Evolutionary conservation across 2,888 invertebrate species (phyloP), one percentile per base, ranked within the genome.

Genomic region (Drosophila subsilvestris): DNA sequence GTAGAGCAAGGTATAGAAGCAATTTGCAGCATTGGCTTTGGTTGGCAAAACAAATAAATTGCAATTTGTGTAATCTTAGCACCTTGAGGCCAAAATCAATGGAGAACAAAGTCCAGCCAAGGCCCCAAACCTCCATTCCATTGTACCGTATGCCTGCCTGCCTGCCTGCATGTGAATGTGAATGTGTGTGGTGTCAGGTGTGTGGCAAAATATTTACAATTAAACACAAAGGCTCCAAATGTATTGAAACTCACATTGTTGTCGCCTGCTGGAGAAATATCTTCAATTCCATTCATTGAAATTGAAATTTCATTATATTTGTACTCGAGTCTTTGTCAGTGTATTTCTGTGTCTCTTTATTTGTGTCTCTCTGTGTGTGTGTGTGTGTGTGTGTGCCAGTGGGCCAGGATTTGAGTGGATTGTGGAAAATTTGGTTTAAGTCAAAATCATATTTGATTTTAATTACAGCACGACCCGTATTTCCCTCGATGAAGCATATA

Each of bases 31-130:
- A 82, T 74, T 67, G 73, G 76, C 84, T 84, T 84, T 71, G 84
- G 81, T 78, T 56, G 74, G 71, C 70, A 80, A 80, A 75, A 76
- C 87, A 85, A 85, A 85, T 85, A 85, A 85, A 87, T 85, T 85
- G 85, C 85, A 87, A 85, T 85, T 85, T 87, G 85, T 87, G 86
- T 87, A 87, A 86, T 83, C 87, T 83, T 78, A 79, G 76, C 85
- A 85, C 85, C 87, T 87, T 75, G 72, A 74, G 85, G 88, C 87
- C 59, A 87, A 82, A 81, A 79, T 79, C 84, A 86, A 78, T 86
- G 77, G 59, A 55, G 61, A 53, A 55, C 59, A 50, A 47, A 54
- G 49, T 60, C 43, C 63, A 53, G 50, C 18, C 45, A 9, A 55
- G 48, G 37, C 51, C 62, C 60, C 59, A 44, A 10, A 29, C 54